Evolutionary conservation across 2,888 invertebrate species (phyloP).

Genomic region (Diplazon laetatorius): DNA sequence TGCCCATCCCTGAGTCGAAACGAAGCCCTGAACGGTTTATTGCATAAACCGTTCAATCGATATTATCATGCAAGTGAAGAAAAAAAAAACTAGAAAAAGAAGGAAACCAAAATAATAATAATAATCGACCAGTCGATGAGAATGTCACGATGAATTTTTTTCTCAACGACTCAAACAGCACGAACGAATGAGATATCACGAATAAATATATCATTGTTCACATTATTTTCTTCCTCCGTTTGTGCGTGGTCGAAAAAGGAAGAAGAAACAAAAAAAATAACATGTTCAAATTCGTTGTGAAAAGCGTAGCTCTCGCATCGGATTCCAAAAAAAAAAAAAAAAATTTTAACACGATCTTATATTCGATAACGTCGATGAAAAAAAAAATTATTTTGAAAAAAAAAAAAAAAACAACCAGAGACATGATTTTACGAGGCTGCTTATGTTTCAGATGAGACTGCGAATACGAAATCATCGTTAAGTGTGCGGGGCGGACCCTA

Average conservation of each 20-base stretch:
- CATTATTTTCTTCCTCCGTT: not conserved
- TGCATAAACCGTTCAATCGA: slow-evolving; percentile 36
- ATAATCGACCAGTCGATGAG: slow-evolving; percentile 26
- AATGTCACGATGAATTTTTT: slow-evolving; percentile 11
- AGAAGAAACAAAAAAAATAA: no score
- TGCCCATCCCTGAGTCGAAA: no score
- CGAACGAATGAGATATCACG: slow-evolving; percentile 21
- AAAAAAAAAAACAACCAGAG: slow-evolving; percentile 43
- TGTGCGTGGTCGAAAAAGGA: slow-evolving; percentile 11
- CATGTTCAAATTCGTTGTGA: no score
- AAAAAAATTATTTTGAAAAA: no score
- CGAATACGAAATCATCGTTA: slow-evolving; percentile 80
- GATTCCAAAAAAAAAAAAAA: no score
- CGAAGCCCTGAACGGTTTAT: slow-evolving; percentile 69
- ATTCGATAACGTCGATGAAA: no score
- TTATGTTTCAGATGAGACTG: slow-evolving; percentile 82
- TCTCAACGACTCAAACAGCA: slow-evolving; percentile 15
- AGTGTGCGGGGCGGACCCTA: slow-evolving; percentile 79
- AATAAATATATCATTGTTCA: no score
- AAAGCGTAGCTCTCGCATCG: slow-evolving; percentile 49
- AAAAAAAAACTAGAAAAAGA: slow-evolving; percentile 27
- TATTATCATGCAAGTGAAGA: slow-evolving; percentile 10
- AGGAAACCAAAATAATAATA: no score
- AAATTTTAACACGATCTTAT: slow-evolving; percentile 43
- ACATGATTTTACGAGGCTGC: slow-evolving; percentile 81